Evolutionary conservation across 2,888 invertebrate genomes (phyloP), one percentile per base, ranked within the genome.

Genomic region (Ernsta delagoae): DNA sequence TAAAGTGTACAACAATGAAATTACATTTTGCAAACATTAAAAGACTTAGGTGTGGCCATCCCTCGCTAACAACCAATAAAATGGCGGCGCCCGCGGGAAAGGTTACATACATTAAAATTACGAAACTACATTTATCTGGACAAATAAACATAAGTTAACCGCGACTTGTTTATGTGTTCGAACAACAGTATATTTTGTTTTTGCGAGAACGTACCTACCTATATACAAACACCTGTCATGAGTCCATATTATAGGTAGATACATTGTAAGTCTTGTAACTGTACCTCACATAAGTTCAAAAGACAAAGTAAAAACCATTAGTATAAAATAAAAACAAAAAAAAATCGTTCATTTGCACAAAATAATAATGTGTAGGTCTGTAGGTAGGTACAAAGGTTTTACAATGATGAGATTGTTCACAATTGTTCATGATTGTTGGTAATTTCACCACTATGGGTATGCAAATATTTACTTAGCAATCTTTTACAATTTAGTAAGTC

Each of bases 81-180:
- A 31, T 39, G 5, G 43, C 3, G 34, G 54, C 53, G 54, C 24
- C 53, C 54, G 54, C n/a, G 3, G 16, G 57, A 45, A 65, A 57
- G 64, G 57, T 57, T 57, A 65, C 57, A 56, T 65, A 36, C 65
- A 65, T 65, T 65, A 65, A 57, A 65, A 65, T 65, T 65, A 65
- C 65, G 65, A 65, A 65, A 65, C 57, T 62, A 62, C 62, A 62
- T 65, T 65, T 65, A 65, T 65, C 65, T 65, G 45, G 34, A 65
- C 57, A 65, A 57, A 59, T 65, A 59, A 57, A 64, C 64, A 57
- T 57, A 64, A 43, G 34, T 64, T 56, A 64, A 57, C 56, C 12
- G 12, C 56, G 64, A 62, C 62, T 50, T 9, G 56, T 57, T 57
- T 64, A 64, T 64, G 43, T 57, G 56, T 45, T 11, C 34, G 43